These are phyloP conservation scores for Charadrius vociferus DNA, from an alignment of 2,113 vertebrate genomes.

Conservation along the genomic window DNA sequence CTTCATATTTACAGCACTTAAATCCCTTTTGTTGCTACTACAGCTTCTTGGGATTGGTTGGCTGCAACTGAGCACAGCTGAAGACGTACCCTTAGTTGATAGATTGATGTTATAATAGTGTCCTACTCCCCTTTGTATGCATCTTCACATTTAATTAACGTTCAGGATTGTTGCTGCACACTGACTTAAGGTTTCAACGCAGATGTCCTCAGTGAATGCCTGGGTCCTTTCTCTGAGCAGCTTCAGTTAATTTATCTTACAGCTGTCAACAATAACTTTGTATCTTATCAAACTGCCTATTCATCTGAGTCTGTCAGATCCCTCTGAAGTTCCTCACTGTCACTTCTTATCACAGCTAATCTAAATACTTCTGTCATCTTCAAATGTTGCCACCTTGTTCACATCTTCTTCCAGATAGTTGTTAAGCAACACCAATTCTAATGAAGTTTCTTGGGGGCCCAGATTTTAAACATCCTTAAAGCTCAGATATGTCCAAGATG, in stretches of 20 bases:
- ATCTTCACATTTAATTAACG: constrained; percentile 15
- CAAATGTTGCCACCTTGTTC: constrained; percentile 59
- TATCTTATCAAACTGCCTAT: constrained; percentile 34
- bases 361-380: constrained; percentile 61
- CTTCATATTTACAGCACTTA: neutral
- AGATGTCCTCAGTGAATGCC: constrained; percentile 13
- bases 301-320: constrained; percentile 43
- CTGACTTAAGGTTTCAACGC: neutral
- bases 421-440: constrained; percentile 35
- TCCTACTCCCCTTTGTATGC: neutral
- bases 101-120: neutral
- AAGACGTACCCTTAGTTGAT: neutral
- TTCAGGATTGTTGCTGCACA: neutral
- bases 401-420: constrained; percentile 35
- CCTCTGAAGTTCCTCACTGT: constrained; percentile 52
- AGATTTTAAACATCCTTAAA: constrained; percentile 26
- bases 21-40: neutral
- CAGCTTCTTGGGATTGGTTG: neutral
- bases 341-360: constrained; percentile 43
- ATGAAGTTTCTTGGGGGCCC: neutral
- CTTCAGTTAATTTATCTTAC: constrained; percentile 47
- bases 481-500: neutral
- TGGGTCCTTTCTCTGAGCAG: constrained; percentile 5
- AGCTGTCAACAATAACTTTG: constrained; percentile 55
- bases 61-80: neutral